phyloP scores from a whole-genome alignment of 2,113 vertebrate species.

The Centropus bengalensis region DNA sequence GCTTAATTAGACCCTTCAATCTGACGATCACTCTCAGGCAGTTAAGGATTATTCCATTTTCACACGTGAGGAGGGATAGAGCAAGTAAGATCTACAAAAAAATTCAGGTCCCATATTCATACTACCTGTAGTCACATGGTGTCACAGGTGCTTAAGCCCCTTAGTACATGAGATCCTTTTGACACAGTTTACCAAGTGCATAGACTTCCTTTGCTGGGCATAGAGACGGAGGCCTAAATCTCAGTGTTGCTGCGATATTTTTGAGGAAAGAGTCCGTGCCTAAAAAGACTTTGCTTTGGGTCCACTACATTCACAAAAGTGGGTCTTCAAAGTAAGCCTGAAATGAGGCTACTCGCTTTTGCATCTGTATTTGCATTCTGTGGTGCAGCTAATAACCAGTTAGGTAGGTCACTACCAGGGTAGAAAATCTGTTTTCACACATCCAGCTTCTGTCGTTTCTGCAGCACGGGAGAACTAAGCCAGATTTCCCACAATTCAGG shows the following conservation, averaged over 20 bases:
- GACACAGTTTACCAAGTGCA: neutral
- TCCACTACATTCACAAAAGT: neutral
- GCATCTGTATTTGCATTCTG: neutral
- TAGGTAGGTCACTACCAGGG: neutral
- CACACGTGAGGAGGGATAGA: neutral
- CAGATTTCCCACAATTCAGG: neutral
- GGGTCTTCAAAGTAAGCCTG: neutral
- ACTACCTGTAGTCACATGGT: neutral
- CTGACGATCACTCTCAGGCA: neutral
- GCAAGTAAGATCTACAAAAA: neutral
- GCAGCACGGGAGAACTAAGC: neutral
- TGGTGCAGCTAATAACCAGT: constrained; percentile 21
- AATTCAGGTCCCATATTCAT: neutral
- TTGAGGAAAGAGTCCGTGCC: neutral
- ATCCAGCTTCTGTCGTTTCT: neutral
- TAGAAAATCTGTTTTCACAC: constrained; percentile 16
- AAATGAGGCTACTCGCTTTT: neutral
- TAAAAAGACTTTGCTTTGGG: neutral
- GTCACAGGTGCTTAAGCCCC: neutral
- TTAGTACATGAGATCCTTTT: neutral
- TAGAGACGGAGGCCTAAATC: neutral
- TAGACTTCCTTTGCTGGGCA: neutral
- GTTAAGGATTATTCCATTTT: neutral
- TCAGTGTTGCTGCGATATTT: neutral
- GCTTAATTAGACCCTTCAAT: constrained; percentile 19